Evolutionary conservation across 2,797 vertebrate species (phyloP).

Genomic region (Gallinago nigripennis): DNA sequence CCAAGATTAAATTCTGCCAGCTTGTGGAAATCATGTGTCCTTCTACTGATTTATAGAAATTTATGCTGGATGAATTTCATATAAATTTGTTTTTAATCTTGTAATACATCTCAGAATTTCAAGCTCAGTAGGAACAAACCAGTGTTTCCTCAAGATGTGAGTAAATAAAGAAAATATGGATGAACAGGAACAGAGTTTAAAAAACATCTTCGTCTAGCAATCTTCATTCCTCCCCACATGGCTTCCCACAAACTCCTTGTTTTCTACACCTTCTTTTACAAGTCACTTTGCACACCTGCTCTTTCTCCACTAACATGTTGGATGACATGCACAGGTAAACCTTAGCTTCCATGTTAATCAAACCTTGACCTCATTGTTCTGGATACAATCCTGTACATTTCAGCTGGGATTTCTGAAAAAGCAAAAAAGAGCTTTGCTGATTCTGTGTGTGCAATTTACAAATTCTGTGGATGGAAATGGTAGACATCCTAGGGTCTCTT

Average conservation of each 20-base stretch:
- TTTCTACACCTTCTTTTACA: neutral
- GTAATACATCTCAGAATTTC: neutral
- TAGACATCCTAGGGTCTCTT: neutral
- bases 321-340: neutral
- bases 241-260: neutral
- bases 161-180: neutral
- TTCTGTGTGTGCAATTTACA: neutral
- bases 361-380: neutral
- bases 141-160: neutral
- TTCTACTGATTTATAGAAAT: neutral
- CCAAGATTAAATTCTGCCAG: neutral
- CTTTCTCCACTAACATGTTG: neutral
- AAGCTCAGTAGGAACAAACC: neutral
- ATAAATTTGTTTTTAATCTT: neutral
- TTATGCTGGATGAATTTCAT: neutral
- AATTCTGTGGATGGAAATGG: neutral
- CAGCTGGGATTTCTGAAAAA: neutral
- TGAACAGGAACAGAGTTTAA: neutral
- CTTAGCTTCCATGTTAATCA: neutral
- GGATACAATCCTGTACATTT: neutral
- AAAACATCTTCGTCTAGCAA: neutral
- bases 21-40: neutral
- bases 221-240: neutral
- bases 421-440: neutral
- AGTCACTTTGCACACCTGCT: neutral